These are phyloP conservation scores for Ochlodes sylvanus DNA, from an alignment of 2,888 invertebrate genomes.

Conservation along the genomic window DNA sequence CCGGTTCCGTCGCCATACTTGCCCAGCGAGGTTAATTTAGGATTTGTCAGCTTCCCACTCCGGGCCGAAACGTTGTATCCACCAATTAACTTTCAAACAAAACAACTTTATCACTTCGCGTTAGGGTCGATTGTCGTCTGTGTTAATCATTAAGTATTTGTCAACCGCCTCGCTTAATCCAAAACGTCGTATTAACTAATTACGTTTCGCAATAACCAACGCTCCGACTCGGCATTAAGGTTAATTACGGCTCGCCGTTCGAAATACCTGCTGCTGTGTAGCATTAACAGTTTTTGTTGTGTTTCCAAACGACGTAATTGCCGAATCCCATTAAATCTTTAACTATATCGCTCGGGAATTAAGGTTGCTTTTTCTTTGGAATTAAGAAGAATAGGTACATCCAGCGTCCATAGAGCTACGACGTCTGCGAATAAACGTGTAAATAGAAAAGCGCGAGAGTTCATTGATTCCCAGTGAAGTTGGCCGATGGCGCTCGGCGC, in stretches of 20 bases:
- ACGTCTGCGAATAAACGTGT: constrained; percentile 1
- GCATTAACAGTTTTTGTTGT: constrained; percentile 2
- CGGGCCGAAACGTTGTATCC: constrained; percentile 50
- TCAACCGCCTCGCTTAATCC: constrained; percentile 19
- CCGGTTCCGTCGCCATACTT: constrained; percentile 56
- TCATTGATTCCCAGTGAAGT: constrained; percentile 34
- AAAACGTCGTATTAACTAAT: constrained; percentile 24
- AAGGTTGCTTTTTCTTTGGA: constrained; percentile 11
- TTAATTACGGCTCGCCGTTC: constrained; percentile 2
- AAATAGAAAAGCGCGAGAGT: constrained; percentile 10
- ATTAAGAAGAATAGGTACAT: not conserved
- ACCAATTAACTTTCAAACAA: constrained; percentile 36
- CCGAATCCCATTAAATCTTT: not conserved
- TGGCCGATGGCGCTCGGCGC: not conserved
- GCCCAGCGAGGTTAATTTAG: constrained; percentile 62
- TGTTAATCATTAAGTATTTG: constrained; percentile 20
- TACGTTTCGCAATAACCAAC: constrained; percentile 24
- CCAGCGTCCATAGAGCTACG: constrained; percentile 5
- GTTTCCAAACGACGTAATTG: constrained; percentile 18
- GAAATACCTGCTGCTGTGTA: not conserved
- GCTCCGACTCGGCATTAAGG: constrained; percentile 1
- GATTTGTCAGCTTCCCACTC: constrained; percentile 59
- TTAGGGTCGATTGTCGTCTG: constrained; percentile 37
- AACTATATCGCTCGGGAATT: not conserved
- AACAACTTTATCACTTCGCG: constrained; percentile 42